Percentiles rank a stretch among this genome's conserved stretches.
Conservation (phyloP, 1,140 invertebrate genomes). For the Brachionus manjavacas region DNA sequence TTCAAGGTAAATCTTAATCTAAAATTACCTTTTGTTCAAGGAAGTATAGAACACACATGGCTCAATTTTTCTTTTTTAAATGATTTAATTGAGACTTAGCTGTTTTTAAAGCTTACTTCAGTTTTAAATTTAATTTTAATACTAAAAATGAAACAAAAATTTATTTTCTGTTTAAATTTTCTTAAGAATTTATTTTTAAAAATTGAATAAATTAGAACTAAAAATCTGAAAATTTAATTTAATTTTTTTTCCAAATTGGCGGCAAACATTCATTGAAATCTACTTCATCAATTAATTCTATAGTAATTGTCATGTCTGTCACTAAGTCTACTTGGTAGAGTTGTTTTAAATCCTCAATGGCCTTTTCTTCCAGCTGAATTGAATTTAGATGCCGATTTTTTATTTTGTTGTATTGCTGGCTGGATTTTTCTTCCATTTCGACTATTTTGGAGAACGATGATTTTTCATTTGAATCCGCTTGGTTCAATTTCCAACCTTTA, state of each 20-base stretch:
- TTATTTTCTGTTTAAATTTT: no score
- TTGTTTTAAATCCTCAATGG: slow-evolving; percentile 17
- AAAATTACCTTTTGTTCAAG: no score
- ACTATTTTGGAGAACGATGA: slow-evolving; percentile 18
- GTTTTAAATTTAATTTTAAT: no score
- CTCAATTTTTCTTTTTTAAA: no score
- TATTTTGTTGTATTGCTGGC: slow-evolving; percentile 15
- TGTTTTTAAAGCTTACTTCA: no score
- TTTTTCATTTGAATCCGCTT: background rate
- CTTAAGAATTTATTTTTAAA: background rate
- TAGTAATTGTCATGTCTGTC: slow-evolving; percentile 25
- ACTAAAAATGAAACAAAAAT: no score
- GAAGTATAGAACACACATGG: no score
- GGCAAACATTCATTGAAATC: background rate
- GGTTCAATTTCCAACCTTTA: slow-evolving; percentile 28
- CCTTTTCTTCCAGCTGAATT: slow-evolving; percentile 36
- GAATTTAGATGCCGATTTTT: slow-evolving; percentile 16
- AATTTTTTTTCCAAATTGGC: slow-evolving; percentile 38
- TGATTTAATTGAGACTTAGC: no score
- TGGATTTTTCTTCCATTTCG: slow-evolving; percentile 35
- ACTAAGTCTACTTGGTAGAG: slow-evolving; percentile 8
- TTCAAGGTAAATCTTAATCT: no score
- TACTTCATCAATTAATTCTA: slow-evolving; percentile 27
- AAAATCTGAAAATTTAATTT: background rate
- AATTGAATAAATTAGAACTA: background rate